phyloP scores from a whole-genome alignment of 2,113 vertebrate species.

The Pelodiscus sinensis region DNA sequence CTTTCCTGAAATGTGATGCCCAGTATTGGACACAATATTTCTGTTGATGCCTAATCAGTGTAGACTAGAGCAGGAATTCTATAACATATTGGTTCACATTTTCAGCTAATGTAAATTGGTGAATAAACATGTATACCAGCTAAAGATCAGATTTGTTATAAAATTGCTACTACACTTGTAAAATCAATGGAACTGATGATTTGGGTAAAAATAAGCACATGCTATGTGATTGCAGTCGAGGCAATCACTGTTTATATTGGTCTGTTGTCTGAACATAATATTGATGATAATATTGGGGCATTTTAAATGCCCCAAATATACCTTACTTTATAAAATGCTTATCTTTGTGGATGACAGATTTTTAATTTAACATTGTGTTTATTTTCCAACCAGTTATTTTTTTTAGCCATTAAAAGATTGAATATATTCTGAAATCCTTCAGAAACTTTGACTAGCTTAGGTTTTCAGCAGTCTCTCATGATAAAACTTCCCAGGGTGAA shows the following conservation, averaged over 20 bases:
- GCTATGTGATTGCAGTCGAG: no score
- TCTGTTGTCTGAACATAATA: no score
- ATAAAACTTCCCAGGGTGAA: neutral
- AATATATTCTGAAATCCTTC: neutral
- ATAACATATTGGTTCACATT: neutral
- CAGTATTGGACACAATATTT: no score
- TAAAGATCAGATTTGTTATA: neutral
- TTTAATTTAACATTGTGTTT: neutral
- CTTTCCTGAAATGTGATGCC: no score
- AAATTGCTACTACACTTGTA: neutral
- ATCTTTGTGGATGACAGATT: neutral
- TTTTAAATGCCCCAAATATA: no score
- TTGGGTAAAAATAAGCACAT: no score
- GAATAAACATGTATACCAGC: neutral
- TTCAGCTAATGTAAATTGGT: neutral
- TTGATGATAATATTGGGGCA: no score
- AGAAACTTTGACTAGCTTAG: neutral
- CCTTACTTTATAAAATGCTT: neutral
- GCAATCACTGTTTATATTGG: no score
- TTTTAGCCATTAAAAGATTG: neutral
- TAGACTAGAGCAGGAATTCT: neutral
- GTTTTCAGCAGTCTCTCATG: neutral
- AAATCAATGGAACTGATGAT: neutral
- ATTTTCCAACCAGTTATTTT: neutral
- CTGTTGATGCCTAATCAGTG: no score